Percentiles rank a stretch among this genome's conserved stretches.
Evolutionary conservation across 2,888 invertebrate genomes (phyloP).

Genomic region (Nemoura dubitans): DNA sequence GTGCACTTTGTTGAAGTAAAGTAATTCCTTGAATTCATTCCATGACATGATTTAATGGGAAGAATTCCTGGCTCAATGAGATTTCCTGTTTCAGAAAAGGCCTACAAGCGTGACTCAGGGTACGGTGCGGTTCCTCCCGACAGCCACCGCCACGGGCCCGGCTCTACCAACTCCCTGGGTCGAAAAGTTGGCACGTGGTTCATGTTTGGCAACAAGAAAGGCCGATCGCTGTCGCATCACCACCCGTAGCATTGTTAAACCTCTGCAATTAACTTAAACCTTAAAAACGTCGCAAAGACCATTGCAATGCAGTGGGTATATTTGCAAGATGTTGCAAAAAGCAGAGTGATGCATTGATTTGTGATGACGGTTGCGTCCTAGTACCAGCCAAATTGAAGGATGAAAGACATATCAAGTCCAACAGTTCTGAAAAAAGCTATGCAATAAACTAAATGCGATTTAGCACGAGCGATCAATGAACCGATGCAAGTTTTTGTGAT

Average conservation of each 20-base stretch:
- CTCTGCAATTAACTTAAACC: neutral
- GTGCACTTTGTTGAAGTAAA: no score
- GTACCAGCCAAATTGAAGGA: no score
- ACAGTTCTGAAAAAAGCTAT: no score
- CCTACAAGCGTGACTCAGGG: slow-evolving; percentile 51
- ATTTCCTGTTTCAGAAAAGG: slow-evolving; percentile 50
- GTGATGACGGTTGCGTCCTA: no score
- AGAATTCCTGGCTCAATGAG: neutral
- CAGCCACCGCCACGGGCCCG: slow-evolving; percentile 54
- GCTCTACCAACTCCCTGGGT: slow-evolving; percentile 62
- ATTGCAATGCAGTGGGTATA: neutral
- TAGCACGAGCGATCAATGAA: no score
- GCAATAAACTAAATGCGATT: no score
- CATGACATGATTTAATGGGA: no score
- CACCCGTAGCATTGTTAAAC: slow-evolving; percentile 49
- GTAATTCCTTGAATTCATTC: no score
- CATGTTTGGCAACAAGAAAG: slow-evolving; percentile 66
- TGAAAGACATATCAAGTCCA: no score
- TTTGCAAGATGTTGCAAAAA: neutral
- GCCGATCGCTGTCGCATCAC: slow-evolving; percentile 57
- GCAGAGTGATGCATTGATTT: neutral
- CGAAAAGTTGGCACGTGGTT: slow-evolving; percentile 69
- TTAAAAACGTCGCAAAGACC: neutral
- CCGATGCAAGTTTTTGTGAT: no score
- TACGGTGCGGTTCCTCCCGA: slow-evolving; percentile 29